Evolutionary conservation across 2,797 vertebrate species (phyloP).

Genomic region (Amblyopsis hoosieri): DNA sequence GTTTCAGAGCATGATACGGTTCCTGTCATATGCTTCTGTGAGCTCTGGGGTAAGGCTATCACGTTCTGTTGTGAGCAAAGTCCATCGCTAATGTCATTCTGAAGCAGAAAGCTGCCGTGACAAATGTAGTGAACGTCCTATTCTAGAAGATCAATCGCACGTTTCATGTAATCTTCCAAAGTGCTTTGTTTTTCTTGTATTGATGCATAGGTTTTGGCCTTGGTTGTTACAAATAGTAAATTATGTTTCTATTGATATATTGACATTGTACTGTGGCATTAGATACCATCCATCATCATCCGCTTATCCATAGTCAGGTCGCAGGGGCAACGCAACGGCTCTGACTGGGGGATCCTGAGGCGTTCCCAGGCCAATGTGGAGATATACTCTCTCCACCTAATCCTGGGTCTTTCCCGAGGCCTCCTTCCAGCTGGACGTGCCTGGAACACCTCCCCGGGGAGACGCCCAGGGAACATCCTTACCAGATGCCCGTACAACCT

Average conservation of each 20-base stretch:
- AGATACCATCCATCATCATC: not conserved
- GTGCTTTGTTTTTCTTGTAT: conserved; percentile 24
- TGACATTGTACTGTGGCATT: conserved; percentile 13
- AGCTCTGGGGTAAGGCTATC: conserved; percentile 55
- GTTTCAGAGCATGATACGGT: conserved; percentile 70
- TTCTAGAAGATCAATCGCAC: conserved; percentile 52
- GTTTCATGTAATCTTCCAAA: conserved; percentile 43
- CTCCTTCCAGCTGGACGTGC: no score
- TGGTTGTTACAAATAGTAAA: conserved; percentile 22
- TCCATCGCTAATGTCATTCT: conserved; percentile 64
- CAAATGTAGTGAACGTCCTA: conserved; percentile 53
- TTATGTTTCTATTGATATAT: conserved; percentile 29
- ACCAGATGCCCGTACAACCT: no score
- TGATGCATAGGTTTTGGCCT: conserved; percentile 26
- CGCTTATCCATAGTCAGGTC: no score
- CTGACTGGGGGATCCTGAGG: no score
- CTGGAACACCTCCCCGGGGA: no score
- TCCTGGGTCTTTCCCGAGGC: no score
- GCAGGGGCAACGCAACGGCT: no score
- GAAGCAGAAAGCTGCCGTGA: conserved; percentile 35
- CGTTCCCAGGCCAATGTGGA: no score
- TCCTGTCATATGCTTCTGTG: conserved; percentile 66
- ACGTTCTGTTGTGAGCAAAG: conserved; percentile 57
- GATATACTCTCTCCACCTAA: no score
- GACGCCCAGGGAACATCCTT: no score